Evolutionary conservation across 2,113 vertebrate genomes (phyloP).

Genomic region (Sapajus apella): DNA sequence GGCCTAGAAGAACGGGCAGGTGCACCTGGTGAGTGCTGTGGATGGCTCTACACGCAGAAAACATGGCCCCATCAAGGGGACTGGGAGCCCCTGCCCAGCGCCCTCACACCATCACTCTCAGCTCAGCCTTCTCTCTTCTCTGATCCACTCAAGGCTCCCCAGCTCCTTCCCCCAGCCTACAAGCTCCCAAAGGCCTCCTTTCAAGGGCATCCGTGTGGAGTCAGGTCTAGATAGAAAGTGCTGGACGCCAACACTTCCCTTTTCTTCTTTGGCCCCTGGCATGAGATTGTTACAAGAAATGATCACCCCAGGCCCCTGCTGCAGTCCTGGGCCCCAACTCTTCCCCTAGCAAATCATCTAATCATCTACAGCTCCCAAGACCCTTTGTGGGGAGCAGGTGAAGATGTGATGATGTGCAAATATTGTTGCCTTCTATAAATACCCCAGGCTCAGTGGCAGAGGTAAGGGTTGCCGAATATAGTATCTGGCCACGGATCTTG

Average conservation of each 20-base stretch:
- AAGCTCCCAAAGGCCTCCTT: neutral
- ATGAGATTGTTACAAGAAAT: neutral
- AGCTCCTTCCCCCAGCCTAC: neutral
- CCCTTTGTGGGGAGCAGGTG: neutral
- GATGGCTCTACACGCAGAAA: neutral
- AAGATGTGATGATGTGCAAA: constrained; percentile 15
- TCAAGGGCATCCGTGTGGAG: neutral
- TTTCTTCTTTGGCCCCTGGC: neutral
- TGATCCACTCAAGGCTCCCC: neutral
- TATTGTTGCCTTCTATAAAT: constrained; percentile 28
- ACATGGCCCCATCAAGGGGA: neutral
- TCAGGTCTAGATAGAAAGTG: neutral
- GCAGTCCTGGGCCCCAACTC: neutral
- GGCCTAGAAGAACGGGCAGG: neutral
- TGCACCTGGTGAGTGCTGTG: neutral
- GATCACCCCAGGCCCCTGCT: neutral
- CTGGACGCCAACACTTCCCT: neutral
- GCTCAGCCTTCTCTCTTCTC: neutral
- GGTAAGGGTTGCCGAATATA: constrained; percentile 14
- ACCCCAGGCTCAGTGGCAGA: neutral
- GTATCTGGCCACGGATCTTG: neutral
- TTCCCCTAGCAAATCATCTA: neutral
- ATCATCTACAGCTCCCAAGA: constrained; percentile 19
- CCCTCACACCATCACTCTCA: neutral
- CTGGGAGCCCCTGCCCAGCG: fast-evolving